Evolutionary conservation across 1,140 invertebrate genomes (phyloP).

Genomic region (Saccostrea cuccullata): DNA sequence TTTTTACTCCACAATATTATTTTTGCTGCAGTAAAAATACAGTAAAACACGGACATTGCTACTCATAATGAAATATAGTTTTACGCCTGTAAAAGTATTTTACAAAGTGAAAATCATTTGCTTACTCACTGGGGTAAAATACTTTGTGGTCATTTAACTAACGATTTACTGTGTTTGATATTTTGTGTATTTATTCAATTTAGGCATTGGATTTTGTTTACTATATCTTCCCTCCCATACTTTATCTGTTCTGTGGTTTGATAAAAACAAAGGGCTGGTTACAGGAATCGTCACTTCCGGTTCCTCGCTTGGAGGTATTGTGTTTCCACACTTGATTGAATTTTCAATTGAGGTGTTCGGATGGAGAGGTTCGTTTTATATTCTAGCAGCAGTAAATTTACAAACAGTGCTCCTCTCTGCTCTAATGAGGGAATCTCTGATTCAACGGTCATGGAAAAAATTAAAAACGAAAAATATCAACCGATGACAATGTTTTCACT

Average conservation of each 20-base stretch:
- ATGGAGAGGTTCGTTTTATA: slow-evolving; percentile 89
- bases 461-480: neutral
- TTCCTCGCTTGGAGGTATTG: slow-evolving; percentile 90
- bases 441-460: slow-evolving; percentile 14
- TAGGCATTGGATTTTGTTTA: slow-evolving; percentile 69
- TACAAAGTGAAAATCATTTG: too few relatives aligned
- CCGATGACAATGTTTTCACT: neutral
- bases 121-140: too few relatives aligned
- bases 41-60: too few relatives aligned
- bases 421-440: slow-evolving; percentile 54
- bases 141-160: too few relatives aligned
- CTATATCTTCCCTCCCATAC: slow-evolving; percentile 72
- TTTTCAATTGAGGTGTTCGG: slow-evolving; percentile 83
- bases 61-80: too few relatives aligned
- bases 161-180: too few relatives aligned
- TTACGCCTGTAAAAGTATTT: too few relatives aligned
- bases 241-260: slow-evolving; percentile 90
- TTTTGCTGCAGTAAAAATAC: too few relatives aligned
- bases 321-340: slow-evolving; percentile 84
- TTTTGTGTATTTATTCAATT: neutral
- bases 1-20: too few relatives aligned
- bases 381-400: slow-evolving; percentile 93
- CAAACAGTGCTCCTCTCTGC: slow-evolving; percentile 66
- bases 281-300: slow-evolving; percentile 95
- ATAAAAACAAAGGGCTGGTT: slow-evolving; percentile 91